A percentile compares a stretch with the other conserved stretches of the same genome.
phyloP scores from a whole-genome alignment of 2,888 invertebrate species.

The Penaeus monodon region DNA sequence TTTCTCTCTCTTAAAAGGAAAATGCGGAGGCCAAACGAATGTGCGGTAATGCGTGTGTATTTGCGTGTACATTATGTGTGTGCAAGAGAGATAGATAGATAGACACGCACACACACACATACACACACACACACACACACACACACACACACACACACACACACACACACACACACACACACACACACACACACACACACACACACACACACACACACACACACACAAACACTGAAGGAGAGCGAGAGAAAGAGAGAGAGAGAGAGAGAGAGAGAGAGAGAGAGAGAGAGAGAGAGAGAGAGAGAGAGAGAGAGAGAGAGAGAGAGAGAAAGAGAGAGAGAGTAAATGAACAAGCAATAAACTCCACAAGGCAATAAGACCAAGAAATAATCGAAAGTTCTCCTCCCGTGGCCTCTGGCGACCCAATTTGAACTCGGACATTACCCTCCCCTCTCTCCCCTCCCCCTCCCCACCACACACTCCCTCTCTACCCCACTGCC shows the following conservation, averaged over 20 bases:
- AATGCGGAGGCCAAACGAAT: not conserved
- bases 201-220: not conserved
- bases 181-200: not conserved
- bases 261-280: not conserved
- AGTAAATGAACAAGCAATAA: not conserved
- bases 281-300: slow-evolving; percentile 24
- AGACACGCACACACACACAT: too few species aligned
- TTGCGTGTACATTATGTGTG: not conserved
- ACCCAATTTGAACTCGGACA: too few species aligned
- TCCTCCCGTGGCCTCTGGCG: too few species aligned
- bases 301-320: slow-evolving; percentile 5
- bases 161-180: slow-evolving; percentile 1
- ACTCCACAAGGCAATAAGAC: too few species aligned
- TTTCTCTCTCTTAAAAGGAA: not conserved
- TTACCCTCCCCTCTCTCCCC: too few species aligned
- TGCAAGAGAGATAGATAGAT: too few species aligned
- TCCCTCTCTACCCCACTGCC: too few species aligned
- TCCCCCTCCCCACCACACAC: too few species aligned
- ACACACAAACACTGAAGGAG: not conserved
- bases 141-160: not conserved
- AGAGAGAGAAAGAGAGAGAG: not conserved
- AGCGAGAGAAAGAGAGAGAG: not conserved
- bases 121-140: not conserved
- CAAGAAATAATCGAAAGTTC: too few species aligned
- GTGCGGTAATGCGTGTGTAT: not conserved